Percentiles rank a stretch among this genome's conserved stretches.
Evolutionary conservation across 2,113 vertebrate genomes (phyloP).

Genomic region (Spilogale gracilis): DNA sequence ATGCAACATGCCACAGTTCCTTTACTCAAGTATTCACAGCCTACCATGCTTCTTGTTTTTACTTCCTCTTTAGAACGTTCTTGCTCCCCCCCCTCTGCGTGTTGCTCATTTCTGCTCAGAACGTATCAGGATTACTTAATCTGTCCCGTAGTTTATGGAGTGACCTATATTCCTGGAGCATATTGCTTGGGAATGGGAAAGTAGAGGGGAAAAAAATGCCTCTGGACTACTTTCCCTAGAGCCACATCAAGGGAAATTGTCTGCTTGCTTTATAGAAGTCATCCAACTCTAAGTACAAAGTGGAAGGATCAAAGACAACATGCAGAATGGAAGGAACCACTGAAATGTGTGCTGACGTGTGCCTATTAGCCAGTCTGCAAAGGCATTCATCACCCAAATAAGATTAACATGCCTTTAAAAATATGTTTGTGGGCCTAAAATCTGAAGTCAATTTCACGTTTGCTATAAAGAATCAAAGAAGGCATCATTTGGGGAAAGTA

Average conservation of each 20-base stretch:
- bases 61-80: conserved; percentile 3
- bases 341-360: neutral
- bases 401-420: conserved; percentile 68
- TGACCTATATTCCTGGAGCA: neutral
- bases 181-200: conserved; percentile 1
- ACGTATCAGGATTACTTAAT: neutral
- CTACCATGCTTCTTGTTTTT: neutral
- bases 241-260: conserved; percentile 55
- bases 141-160: neutral
- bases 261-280: conserved; percentile 51
- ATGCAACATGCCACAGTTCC: neutral
- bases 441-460: conserved; percentile 53
- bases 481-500: conserved; percentile 54
- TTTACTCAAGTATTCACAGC: neutral
- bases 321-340: conserved; percentile 34
- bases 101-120: conserved; percentile 3
- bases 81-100: neutral
- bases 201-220: neutral
- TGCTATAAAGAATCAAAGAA: conserved; percentile 74
- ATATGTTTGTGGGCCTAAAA: neutral
- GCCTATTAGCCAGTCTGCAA: conserved; percentile 53
- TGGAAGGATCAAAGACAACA: conserved; percentile 69
- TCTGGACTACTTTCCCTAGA: neutral
- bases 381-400: conserved; percentile 59
- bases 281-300: conserved; percentile 60